Evolutionary conservation across 2,113 vertebrate species (phyloP), one percentile per base, ranked within the genome.

Genomic region (Rhombomys opimus): DNA sequence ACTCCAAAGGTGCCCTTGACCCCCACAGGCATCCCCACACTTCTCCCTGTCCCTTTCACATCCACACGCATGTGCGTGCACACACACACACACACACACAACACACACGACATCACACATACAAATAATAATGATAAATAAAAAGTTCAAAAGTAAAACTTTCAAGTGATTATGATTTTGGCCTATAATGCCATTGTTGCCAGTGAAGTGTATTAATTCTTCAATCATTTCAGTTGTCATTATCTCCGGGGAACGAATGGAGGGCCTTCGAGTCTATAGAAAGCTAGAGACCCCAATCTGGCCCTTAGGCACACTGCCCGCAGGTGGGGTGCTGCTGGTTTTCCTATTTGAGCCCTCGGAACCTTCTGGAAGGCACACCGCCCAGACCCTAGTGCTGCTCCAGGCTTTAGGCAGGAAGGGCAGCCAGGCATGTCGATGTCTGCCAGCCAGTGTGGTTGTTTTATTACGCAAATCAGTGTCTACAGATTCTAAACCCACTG

Each of bases 381-480:
- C 76, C 90, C n/a, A n/a, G 5, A 61, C n/a, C 41, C 68, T 17
- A 5, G 72, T 46, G 30, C 88, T 67, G 76, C 72, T 96, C 77
- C 86, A 92, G 82, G 88, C 88, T 94, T 30, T 67, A 7, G 90
- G 90, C 41, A 92, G 76, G 41, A 76, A 95, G 63, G 78, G 46
- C 57, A 91, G 95, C 90, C 85, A 92, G 96, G 27, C n/a, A 87
- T 14, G 86, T 35, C 91, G 94, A 75, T 50, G 82, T 75, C 7
- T 91, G 96, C 92, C 95, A 97, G 95, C 46, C 59, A 7, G 59
- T 95, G 92, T 89, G 94, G 93, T 92, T 96, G 96, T 94, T 98
- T 97, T 95, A 97, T 94, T 96, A 95, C 78, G 92, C 72, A 67
- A 87, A 97, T 91, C 89, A 95, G 95, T 91, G 93, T 87, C 94